Base-by-base conservation (phyloP, 2,888 invertebrate genomes). In the Leptarthrus brevirostris region DNA sequence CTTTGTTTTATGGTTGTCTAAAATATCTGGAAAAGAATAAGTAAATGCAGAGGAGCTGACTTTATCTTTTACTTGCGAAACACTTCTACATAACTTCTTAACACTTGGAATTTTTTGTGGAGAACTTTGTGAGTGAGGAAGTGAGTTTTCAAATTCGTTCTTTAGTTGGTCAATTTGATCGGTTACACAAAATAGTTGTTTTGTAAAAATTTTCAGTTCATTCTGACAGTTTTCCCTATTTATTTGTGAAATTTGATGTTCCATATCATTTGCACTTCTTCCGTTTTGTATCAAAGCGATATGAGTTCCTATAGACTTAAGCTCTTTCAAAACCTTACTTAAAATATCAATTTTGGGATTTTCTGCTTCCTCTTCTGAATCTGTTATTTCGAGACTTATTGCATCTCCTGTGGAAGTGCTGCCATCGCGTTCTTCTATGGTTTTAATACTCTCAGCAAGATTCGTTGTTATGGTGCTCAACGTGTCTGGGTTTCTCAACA, bases 391-490 rank as follows among this genome's bases (percentile, higher is more conserved):
- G 30, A 30, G 30, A 30, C 30, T 30, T 30, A 30, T 5, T 3
- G 4, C 26, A 14, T 56, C 56, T 30, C 26, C 56, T 24, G 24
- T 26, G 4, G 30, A 2, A 14, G 30, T 34, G 10, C 18, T 6
- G 3, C n/a, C 14, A 5, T 30, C 30, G 8, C 30, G 30, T 30
- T 30, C 30, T 30, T 56, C 56, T 4, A 56, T 56, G 4, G 56
- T 30, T 56, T 10, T 24, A 5, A 56, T 56, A 14, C 56, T 56
- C 6, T 56, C 56, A 26, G 56, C 56, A 26, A 56, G 26, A 16
- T 56, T 56, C 26, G 30, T 30, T 30, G 56, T 56, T 14, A 34
- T 34, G 14, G 26, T 56, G 16, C 56, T 30, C 16, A 30, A 6
- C 2, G 56, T 12, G 6, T 56, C 56, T n/a, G 56, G 30, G 2